Percentiles rank a stretch among this genome's conserved stretches.
Conservation (phyloP, 2,113 vertebrate species). For the Cynoglossus semilaevis region DNA sequence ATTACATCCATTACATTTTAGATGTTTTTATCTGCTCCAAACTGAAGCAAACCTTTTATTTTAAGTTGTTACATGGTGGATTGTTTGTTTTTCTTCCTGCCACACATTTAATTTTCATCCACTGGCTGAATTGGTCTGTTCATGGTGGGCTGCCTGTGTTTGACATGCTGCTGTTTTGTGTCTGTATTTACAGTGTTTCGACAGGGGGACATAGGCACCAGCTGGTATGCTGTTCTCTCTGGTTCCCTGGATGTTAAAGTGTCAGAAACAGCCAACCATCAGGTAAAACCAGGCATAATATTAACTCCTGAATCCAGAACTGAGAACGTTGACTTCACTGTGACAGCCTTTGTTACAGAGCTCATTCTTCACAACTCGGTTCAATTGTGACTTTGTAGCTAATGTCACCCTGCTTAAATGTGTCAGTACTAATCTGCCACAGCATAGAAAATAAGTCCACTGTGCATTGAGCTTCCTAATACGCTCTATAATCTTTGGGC, state of each 20-base stretch:
- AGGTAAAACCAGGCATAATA: conserved; percentile 74
- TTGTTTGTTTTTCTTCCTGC: too few species aligned
- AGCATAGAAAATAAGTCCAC: conserved; percentile 27
- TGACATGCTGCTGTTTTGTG: background rate
- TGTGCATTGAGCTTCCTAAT: conserved; percentile 10
- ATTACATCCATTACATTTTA: too few species aligned
- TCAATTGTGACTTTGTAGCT: conserved; percentile 32
- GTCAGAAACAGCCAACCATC: conserved; percentile 95
- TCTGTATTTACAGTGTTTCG: conserved; percentile 84
- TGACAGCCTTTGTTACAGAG: background rate
- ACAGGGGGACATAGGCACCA: conserved; percentile 96
- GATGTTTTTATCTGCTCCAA: too few species aligned
- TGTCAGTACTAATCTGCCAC: conserved; percentile 30
- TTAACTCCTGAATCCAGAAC: too few species aligned
- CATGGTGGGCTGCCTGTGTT: background rate
- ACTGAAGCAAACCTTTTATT: too few species aligned
- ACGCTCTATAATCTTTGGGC: conserved; percentile 1
- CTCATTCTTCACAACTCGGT: conserved; percentile 1
- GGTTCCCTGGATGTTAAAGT: conserved; percentile 98
- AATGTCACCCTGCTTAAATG: conserved; percentile 20
- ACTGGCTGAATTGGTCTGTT: fast-evolving
- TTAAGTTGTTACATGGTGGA: too few species aligned
- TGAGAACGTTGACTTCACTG: too few species aligned
- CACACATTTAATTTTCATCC: background rate
- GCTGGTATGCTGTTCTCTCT: conserved; percentile 95